These are phyloP conservation scores for Cyrtonyx montezumae DNA, from an alignment of 2,113 vertebrate genomes.

Conservation along the genomic window DNA sequence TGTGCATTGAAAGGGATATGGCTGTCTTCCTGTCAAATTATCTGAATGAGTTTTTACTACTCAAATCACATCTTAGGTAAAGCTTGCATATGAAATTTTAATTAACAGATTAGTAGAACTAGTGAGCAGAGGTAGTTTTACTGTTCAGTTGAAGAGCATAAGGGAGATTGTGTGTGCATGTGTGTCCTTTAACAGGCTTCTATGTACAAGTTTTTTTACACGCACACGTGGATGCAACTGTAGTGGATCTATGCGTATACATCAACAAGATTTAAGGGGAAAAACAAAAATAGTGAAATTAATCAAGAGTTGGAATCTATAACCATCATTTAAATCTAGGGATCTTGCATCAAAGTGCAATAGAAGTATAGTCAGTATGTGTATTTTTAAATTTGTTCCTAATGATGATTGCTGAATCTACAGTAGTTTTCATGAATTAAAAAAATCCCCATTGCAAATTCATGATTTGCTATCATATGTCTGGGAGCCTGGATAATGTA, in stretches of 20 bases:
- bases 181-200: not conserved
- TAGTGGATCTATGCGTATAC: not conserved
- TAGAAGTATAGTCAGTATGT: not conserved
- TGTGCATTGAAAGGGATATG: not conserved
- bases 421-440: not conserved
- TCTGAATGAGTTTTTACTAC: not conserved
- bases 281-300: not conserved
- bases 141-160: not conserved
- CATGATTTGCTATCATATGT: not conserved
- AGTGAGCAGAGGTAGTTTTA: not conserved
- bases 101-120: not conserved
- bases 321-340: not conserved
- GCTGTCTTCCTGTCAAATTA: not conserved
- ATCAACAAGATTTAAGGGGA: not conserved
- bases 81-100: not conserved
- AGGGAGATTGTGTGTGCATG: not conserved
- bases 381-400: not conserved
- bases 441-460: not conserved
- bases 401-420: not conserved
- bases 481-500: not conserved
- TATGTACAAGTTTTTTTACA: rapidly evolving
- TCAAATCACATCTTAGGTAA: not conserved
- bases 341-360: not conserved
- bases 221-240: not conserved
- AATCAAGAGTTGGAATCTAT: not conserved